Evolutionary conservation across 2,888 invertebrate genomes (phyloP).

Genomic region (Drosophila parthenogenetica): DNA sequence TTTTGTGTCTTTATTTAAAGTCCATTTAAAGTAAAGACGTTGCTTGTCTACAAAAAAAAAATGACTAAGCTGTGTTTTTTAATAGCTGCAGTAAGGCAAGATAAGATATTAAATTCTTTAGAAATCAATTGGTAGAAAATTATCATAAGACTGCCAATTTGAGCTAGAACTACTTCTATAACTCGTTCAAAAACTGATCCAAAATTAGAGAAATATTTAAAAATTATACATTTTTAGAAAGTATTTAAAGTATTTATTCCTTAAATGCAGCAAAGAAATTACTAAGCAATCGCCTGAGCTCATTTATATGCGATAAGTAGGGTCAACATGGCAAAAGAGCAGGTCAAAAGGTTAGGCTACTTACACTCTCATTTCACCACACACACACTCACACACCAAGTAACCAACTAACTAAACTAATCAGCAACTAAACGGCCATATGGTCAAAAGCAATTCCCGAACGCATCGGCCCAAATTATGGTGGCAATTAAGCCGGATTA

Average conservation of each 20-base stretch:
- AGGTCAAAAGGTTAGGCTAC: neutral
- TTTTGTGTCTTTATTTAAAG: too few relatives aligned
- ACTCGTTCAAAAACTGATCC: too few relatives aligned
- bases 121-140: too few relatives aligned
- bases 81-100: too few relatives aligned
- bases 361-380: constrained; percentile 27
- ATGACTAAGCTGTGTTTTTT: too few relatives aligned
- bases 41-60: too few relatives aligned
- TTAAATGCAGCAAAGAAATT: too few relatives aligned
- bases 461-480: constrained; percentile 36
- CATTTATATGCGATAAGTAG: constrained; percentile 12
- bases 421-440: constrained; percentile 40
- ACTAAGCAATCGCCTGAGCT: neutral
- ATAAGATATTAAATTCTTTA: too few relatives aligned
- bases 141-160: too few relatives aligned
- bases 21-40: too few relatives aligned
- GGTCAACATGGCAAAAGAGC: neutral
- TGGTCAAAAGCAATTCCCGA: constrained; percentile 47
- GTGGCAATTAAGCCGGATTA: constrained; percentile 29
- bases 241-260: too few relatives aligned
- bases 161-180: too few relatives aligned
- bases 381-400: neutral
- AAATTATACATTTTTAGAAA: neutral
- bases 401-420: constrained; percentile 25
- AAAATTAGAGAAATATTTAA: neutral